Percentiles rank a stretch among this genome's conserved stretches.
These are phyloP conservation scores for Neogale vison DNA, from an alignment of 2,113 vertebrate genomes.

Conservation along the genomic window DNA sequence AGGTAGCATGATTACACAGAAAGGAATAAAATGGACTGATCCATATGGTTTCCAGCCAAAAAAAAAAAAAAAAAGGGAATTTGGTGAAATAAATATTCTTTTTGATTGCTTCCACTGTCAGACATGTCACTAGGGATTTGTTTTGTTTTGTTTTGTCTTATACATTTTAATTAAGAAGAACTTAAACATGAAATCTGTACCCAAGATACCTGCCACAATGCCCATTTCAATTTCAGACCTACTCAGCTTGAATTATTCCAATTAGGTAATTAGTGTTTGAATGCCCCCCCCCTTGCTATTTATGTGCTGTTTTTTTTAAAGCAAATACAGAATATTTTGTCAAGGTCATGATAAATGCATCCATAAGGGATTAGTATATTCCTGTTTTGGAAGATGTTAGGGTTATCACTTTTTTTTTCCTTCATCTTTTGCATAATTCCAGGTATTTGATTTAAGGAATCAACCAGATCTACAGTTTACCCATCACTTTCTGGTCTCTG, in stretches of 20 bases:
- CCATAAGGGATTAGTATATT: constrained; percentile 59
- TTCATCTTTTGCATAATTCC: constrained; percentile 60
- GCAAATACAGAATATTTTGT: constrained; percentile 74
- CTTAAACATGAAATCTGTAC: constrained; percentile 44
- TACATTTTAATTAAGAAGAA: constrained; percentile 36
- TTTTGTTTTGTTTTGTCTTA: not conserved
- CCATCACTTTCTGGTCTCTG: not conserved
- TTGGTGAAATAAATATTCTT: constrained; percentile 15
- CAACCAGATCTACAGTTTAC: constrained; percentile 57
- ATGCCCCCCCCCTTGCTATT: constrained; percentile 46
- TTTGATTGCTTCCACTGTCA: not conserved
- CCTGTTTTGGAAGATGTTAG: constrained; percentile 44
- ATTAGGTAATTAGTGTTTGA: constrained; percentile 78
- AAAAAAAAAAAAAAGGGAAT: not conserved
- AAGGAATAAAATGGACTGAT: constrained; percentile 16
- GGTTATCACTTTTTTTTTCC: constrained; percentile 45
- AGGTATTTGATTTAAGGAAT: constrained; percentile 50
- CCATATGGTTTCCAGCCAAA: not conserved
- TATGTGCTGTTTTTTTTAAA: constrained; percentile 78
- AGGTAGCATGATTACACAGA: not conserved
- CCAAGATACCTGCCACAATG: constrained; percentile 73
- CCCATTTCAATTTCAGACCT: constrained; percentile 76
- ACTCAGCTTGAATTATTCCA: constrained; percentile 71
- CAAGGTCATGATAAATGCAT: constrained; percentile 75
- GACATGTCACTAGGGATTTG: not conserved